Conservation (phyloP, 2,888 invertebrate species). For the Thera obeliscata region DNA sequence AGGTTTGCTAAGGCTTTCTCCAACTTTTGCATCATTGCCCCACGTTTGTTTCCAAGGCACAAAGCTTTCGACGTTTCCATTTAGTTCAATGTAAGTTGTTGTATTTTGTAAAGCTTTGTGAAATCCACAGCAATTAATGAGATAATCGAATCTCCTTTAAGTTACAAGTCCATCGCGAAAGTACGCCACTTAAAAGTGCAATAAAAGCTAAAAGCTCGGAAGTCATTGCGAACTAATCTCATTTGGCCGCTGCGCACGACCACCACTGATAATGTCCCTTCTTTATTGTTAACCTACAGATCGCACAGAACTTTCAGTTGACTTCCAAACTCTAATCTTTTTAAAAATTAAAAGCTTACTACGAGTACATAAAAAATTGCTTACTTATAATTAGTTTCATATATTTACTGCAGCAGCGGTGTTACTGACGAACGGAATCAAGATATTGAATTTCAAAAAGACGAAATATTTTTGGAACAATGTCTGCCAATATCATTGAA, state of each 20-base stretch:
- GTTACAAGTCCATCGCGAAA: constrained; percentile 18
- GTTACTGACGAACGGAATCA: too few species aligned
- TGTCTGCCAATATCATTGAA: too few species aligned
- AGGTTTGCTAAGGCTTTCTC: too few species aligned
- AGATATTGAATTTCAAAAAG: too few species aligned
- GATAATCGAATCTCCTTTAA: constrained; percentile 21
- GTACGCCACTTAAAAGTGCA: constrained; percentile 30
- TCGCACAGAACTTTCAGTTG: not conserved
- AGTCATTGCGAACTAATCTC: constrained; percentile 34
- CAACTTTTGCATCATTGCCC: not conserved
- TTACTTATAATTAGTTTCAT: too few species aligned
- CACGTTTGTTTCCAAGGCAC: not conserved
- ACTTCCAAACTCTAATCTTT: too few species aligned
- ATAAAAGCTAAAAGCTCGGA: constrained; percentile 32
- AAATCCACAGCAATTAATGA: constrained; percentile 16
- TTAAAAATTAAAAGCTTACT: too few species aligned
- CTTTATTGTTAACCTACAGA: constrained; percentile 8
- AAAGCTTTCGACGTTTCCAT: not conserved
- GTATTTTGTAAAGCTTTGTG: not conserved
- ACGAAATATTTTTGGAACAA: too few species aligned
- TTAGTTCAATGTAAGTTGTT: not conserved
- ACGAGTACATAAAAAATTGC: too few species aligned
- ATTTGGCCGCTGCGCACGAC: constrained; percentile 17
- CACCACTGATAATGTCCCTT: constrained; percentile 18
- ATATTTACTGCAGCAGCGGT: too few species aligned